Base-by-base conservation (phyloP, 1,140 invertebrate genomes). In the Zaprionus lachaisei region DNA sequence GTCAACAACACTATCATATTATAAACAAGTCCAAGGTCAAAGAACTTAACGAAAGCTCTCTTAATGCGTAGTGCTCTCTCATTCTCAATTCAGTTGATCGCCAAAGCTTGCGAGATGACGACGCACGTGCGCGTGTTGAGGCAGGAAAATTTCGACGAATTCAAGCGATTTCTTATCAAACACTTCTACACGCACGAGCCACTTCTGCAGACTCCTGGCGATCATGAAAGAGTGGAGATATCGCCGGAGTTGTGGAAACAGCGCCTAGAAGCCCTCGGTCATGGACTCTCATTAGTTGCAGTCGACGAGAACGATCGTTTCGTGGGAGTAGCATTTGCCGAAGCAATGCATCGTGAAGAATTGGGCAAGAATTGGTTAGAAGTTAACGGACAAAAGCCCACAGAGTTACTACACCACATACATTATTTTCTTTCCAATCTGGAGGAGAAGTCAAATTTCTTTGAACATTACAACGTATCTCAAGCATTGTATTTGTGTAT, bases 131-230 rank as follows among this genome's bases (percentile, higher is more conserved):
- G 67, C 5, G 28, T 37, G 37, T 26, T 69, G 44, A 49, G 17
- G 26, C n/a, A 20, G 5, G 17, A 15, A 2, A 55, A 72, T 51
- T 38, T 49, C n/a, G 58, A 34, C 4, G 55, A 69, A 49, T 83
- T 74, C 2, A 69, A 69, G n/a, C 38, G 54, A 11, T 75, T 84
- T 11, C 47, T 85, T 6, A 47, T 24, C 2, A 58, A 58, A n/a
- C 79, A 85, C 58, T 84, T 83, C 64, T 66, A 67, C 44, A 68
- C 60, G 20, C 44, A 62, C 4, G 81, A 83, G 54, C 81, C 81
- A 11, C 49, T 84, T 4, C 68, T 84, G 77, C 51, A 67, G 34
- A 75, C 70, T 5, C 75, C 83, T 0, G 74, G 65, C 11, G 3
- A 72, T 24, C 20, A 51, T 24, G 1, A 14, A 12, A 20, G 20